Evolutionary conservation across 2,888 invertebrate species (phyloP), one percentile per base, ranked within the genome.

Genomic region (Thymelicus acteon): DNA sequence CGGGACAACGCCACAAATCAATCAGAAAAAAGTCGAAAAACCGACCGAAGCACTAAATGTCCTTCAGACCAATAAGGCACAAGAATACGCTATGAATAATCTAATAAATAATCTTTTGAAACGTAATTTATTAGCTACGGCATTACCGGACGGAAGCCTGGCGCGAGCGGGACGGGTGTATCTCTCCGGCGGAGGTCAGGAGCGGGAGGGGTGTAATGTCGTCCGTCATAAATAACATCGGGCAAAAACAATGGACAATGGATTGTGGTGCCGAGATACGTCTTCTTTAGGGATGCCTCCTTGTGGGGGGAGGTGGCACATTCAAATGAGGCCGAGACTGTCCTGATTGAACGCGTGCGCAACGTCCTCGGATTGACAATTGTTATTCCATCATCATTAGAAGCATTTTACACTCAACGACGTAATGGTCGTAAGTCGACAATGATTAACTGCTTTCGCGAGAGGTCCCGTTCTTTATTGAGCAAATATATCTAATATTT

Each of bases 221-320:
- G 89, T 90, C 85, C 86, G 89, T 93, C 93, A 93, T 93, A 93
- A 93, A 93, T 93, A 91, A 93, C 89, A 84, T 84, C 83, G 83
- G 83, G 88, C 91, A 93, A 93, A 93, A 93, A 93, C 93, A 93
- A 93, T 93, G 93, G 92, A 93, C 93, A 93, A 93, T 93, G 92
- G 93, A 86, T 91, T 83, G 89, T 85, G 88, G 90, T 88, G 85
- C 79, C 78, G 90, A 91, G 92, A 91, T 92, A 92, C 90, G 92
- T 92, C 93, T 93, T 93, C 93, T 92, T 93, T 92, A 90, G 87
- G 83, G 79, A 79, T 82, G 80, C 82, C 77, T 72, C 68, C 76
- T 72, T 72, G 71, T 74, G 72, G 72, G 76, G 74, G 75, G 71
- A 64, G 75, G 75, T 71, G 77, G 72, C 73, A 73, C 73, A 73